Percentiles rank a stretch among this genome's conserved stretches.
phyloP scores from a whole-genome alignment of 1,140 invertebrate genomes.

The Bombus haemorrhoidalis region DNA sequence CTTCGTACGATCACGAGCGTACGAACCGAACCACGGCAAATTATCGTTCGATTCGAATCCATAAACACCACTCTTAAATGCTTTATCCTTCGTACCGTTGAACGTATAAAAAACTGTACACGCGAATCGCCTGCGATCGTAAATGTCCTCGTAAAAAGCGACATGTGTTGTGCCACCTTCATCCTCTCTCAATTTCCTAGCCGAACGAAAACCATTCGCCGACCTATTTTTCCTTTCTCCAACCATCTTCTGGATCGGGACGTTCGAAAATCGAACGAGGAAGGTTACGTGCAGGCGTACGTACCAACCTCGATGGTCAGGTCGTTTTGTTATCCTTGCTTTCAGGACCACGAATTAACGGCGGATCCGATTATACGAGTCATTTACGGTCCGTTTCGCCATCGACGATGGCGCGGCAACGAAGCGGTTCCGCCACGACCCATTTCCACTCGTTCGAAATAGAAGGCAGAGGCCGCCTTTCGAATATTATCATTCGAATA shows the following conservation, averaged over 20 bases:
- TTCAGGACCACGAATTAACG: conserved; percentile 60
- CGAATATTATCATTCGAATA: conserved; percentile 67
- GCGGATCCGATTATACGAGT: conserved; percentile 66
- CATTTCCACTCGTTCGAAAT: conserved; percentile 59
- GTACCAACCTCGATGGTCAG: too few species aligned
- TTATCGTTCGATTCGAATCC: conserved; percentile 40
- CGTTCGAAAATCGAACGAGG: not conserved
- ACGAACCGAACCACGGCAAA: not conserved
- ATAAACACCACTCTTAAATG: conserved; percentile 45
- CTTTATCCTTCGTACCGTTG: conserved; percentile 8
- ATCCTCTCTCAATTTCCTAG: not conserved
- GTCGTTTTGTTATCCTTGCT: conserved; percentile 40
- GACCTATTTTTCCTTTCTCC: too few species aligned
- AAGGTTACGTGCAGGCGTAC: not conserved
- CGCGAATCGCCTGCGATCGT: conserved; percentile 32
- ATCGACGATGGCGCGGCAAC: conserved; percentile 36
- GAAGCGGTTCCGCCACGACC: conserved; percentile 44
- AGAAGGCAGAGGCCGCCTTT: conserved; percentile 34
- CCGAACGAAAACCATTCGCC: not conserved
- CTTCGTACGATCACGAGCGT: not conserved
- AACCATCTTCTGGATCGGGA: not conserved
- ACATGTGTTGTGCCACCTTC: too few species aligned
- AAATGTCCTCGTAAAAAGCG: conserved; percentile 38
- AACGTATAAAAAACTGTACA: conserved; percentile 30
- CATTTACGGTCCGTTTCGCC: conserved; percentile 54